Evolutionary conservation across 2,113 vertebrate genomes (phyloP).

Genomic region (Nematolebias whitei): DNA sequence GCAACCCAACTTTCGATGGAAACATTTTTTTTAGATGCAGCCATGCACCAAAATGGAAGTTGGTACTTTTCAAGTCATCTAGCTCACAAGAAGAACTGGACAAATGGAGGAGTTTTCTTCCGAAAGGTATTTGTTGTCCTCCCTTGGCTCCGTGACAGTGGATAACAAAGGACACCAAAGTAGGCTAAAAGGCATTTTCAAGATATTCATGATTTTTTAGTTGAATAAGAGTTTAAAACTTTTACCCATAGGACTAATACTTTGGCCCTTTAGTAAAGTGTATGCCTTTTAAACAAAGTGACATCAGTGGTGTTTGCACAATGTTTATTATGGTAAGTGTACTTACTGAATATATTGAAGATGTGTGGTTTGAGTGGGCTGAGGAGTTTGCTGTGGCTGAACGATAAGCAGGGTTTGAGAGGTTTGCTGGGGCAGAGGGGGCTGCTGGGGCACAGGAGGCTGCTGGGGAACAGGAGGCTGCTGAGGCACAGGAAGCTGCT

Average conservation of each 20-base stretch:
- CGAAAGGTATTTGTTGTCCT: no score
- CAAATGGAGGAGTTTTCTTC: no score
- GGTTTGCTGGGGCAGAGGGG: conserved; percentile 2
- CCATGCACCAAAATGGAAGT: no score
- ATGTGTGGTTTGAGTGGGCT: conserved; percentile 22
- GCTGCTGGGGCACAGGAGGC: conserved; percentile 15
- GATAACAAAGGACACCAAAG: no score
- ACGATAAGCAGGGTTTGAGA: background rate
- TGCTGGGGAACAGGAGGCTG: no score
- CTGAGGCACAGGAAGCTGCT: no score
- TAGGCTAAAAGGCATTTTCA: background rate
- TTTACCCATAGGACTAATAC: background rate
- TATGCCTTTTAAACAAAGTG: no score
- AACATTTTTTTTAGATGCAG: no score
- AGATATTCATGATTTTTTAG: background rate
- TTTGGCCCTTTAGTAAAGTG: background rate
- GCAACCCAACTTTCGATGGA: no score
- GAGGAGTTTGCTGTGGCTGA: background rate
- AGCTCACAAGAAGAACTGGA: no score
- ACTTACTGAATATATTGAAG: conserved; percentile 75
- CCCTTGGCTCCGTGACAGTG: no score
- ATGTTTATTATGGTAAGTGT: background rate
- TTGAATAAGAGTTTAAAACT: background rate
- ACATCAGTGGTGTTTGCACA: background rate
- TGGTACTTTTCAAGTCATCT: no score